Evolutionary conservation across 1,140 invertebrate species (phyloP).

Genomic region (Nylanderia fulva): DNA sequence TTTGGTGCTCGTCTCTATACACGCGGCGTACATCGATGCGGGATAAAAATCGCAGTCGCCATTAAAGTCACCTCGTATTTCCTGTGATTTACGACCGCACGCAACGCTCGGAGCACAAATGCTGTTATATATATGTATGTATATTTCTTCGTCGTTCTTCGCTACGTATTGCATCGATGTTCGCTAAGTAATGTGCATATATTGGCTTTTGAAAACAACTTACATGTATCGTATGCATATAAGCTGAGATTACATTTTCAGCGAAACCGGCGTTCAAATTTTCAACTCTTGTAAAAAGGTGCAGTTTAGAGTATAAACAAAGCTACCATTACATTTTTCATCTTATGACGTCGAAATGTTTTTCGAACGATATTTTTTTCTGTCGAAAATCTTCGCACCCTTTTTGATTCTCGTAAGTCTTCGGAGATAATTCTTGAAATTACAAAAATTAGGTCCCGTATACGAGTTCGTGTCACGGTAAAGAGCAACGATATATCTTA

Average conservation of each 20-base stretch:
- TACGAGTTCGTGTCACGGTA: slow-evolving; percentile 60
- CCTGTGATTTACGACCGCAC: slow-evolving; percentile 75
- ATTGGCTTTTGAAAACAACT: slow-evolving; percentile 7
- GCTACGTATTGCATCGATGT: slow-evolving; percentile 15
- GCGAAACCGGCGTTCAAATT: background rate
- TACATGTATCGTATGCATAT: no score
- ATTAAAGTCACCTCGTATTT: slow-evolving; percentile 77
- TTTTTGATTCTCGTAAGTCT: background rate
- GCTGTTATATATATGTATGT: slow-evolving; percentile 65
- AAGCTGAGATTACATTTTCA: slow-evolving; percentile 33
- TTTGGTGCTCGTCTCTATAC: background rate
- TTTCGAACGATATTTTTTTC: background rate
- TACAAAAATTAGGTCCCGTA: background rate
- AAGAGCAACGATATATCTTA: slow-evolving; percentile 15
- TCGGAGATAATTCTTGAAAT: background rate
- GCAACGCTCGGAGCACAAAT: slow-evolving; percentile 63
- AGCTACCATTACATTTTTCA: background rate
- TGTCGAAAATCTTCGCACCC: background rate
- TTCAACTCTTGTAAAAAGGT: background rate
- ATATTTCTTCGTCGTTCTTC: slow-evolving; percentile 22
- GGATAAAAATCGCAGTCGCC: slow-evolving; percentile 77
- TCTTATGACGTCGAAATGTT: background rate
- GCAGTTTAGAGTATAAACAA: slow-evolving; percentile 17
- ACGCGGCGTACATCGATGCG: slow-evolving; percentile 66
- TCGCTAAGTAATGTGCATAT: background rate